Percentiles rank a stretch among this genome's conserved stretches.
phyloP scores from a whole-genome alignment of 1,140 invertebrate genomes.

The Pantala flavescens region DNA sequence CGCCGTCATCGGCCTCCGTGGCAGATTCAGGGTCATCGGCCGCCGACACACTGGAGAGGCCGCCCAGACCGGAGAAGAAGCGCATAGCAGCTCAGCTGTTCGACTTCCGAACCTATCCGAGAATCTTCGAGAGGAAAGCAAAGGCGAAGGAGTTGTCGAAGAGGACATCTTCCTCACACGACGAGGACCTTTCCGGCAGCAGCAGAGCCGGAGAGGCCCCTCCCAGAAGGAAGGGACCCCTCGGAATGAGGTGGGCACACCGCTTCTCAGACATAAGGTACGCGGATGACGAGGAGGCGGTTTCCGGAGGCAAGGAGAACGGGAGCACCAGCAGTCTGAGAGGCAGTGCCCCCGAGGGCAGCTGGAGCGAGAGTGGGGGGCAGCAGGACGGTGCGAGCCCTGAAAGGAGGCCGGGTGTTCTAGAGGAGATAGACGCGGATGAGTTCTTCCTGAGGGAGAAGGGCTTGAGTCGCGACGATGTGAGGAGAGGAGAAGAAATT shows the following conservation, averaged over 20 bases:
- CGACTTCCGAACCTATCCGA: constrained; percentile 62
- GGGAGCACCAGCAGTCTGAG: constrained; percentile 22
- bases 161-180: neutral
- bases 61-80: constrained; percentile 25
- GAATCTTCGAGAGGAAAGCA: constrained; percentile 56
- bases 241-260: constrained; percentile 40
- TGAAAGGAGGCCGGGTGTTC: constrained; percentile 47
- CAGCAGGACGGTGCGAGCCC: constrained; percentile 33
- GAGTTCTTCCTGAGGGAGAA: constrained; percentile 71
- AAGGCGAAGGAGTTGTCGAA: constrained; percentile 28
- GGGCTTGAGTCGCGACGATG: constrained; percentile 69
- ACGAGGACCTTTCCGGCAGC: constrained; percentile 37
- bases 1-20: constrained; percentile 16
- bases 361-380: constrained; percentile 30
- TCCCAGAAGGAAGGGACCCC: constrained; percentile 31
- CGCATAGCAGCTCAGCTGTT: constrained; percentile 32
- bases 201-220: constrained; percentile 40
- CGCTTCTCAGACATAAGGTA: constrained; percentile 37
- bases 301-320: constrained; percentile 26
- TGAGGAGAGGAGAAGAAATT: constrained; percentile 61
- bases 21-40: neutral
- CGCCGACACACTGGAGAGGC: constrained; percentile 16
- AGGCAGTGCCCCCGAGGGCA: constrained; percentile 25
- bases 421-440: constrained; percentile 76
- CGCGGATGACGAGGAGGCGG: constrained; percentile 12